A percentile compares a stretch with the other conserved stretches of the same genome.
These are phyloP conservation scores for Eurystomus gularis DNA, from an alignment of 2,113 vertebrate species.

Conservation along the genomic window DNA sequence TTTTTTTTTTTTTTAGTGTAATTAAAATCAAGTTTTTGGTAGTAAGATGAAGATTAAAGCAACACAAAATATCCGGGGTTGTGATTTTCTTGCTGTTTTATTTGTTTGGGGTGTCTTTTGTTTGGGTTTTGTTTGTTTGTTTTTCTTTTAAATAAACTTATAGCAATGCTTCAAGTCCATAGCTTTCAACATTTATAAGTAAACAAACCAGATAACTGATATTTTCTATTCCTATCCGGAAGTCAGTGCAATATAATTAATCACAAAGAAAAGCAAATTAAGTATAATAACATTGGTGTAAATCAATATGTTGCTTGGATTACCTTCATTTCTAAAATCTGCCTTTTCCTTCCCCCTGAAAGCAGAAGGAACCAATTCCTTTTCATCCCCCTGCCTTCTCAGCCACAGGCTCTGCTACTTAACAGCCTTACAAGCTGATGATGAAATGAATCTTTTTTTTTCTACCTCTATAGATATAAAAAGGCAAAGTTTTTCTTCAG, in stretches of 20 bases:
- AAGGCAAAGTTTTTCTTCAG: background rate
- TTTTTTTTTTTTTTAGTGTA: background rate
- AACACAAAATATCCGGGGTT: background rate
- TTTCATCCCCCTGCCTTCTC: constrained; percentile 3
- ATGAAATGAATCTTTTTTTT: background rate
- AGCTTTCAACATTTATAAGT: background rate
- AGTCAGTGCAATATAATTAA: background rate
- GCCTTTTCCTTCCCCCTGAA: constrained; percentile 2
- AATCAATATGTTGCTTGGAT: background rate
- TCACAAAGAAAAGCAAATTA: background rate
- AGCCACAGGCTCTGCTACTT: background rate
- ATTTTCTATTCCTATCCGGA: constrained; percentile 16
- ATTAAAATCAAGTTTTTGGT: background rate
- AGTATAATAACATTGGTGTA: background rate
- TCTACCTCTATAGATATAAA: background rate
- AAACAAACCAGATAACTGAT: constrained; percentile 12
- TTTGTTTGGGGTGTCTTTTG: background rate
- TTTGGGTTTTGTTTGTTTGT: background rate
- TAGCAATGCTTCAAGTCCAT: background rate
- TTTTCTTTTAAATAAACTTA: constrained; percentile 1
- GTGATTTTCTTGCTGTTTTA: background rate
- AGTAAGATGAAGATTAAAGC: background rate
- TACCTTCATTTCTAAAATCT: background rate
- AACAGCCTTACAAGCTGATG: background rate
- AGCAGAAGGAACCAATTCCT: background rate